These are phyloP conservation scores for Brienomyrus brachyistius DNA, from an alignment of 2,113 vertebrate genomes.

Conservation along the genomic window DNA sequence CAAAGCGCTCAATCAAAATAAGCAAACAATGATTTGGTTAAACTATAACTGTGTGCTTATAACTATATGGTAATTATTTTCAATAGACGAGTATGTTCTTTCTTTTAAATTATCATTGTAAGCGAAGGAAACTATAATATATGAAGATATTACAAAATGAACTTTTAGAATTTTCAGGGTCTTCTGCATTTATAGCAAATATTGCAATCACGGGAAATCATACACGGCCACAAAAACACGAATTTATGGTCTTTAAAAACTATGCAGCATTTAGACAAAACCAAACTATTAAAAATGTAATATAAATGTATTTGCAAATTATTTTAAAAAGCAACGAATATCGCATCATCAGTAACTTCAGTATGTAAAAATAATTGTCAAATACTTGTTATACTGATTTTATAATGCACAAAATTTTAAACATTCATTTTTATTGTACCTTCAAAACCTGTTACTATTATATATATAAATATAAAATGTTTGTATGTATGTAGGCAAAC, in stretches of 20 bases:
- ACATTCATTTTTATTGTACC: background rate
- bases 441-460: background rate
- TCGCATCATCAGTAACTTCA: background rate
- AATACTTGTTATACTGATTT: slow-evolving; percentile 2
- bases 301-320: background rate
- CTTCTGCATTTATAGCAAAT: background rate
- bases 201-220: background rate
- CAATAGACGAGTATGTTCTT: background rate
- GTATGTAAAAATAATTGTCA: background rate
- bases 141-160: background rate
- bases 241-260: background rate
- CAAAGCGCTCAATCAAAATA: background rate
- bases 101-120: background rate
- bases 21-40: background rate
- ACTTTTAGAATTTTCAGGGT: background rate
- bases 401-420: background rate
- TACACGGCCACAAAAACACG: background rate
- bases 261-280: background rate
- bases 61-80: background rate
- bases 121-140: background rate
- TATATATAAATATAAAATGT: background rate
- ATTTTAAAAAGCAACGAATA: background rate
- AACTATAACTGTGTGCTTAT: background rate
- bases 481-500: background rate
- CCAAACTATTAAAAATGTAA: background rate